These are phyloP conservation scores for Eilema depressum DNA, from an alignment of 2,888 invertebrate species.

Conservation along the genomic window DNA sequence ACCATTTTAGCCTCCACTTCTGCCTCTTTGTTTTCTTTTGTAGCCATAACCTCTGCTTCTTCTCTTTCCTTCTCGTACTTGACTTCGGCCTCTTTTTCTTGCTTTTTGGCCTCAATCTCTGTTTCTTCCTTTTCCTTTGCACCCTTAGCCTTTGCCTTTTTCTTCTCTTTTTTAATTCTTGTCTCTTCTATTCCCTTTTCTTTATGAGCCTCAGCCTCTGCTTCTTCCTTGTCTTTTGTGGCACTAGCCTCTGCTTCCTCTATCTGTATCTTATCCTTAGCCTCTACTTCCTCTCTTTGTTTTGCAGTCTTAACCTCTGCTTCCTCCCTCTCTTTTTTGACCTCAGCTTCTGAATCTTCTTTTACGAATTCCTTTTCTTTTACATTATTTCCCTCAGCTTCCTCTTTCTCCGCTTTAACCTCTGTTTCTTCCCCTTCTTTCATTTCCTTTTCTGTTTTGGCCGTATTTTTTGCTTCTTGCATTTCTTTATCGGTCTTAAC, in stretches of 20 bases:
- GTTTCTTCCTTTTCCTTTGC: slow-evolving; percentile 10
- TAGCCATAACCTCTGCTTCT: slow-evolving; percentile 16
- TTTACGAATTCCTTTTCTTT: slow-evolving; percentile 1
- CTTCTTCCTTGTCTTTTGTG: slow-evolving; percentile 3
- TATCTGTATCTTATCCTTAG: neutral
- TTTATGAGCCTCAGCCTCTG: slow-evolving; percentile 9
- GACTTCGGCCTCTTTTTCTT: slow-evolving; percentile 24
- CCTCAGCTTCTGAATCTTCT: slow-evolving; percentile 15
- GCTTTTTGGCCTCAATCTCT: slow-evolving; percentile 16
- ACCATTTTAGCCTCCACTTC: neutral
- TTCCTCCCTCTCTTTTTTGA: slow-evolving; percentile 10
- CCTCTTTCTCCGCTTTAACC: neutral
- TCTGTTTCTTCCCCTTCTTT: slow-evolving; percentile 11
- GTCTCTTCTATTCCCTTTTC: slow-evolving; percentile 12
- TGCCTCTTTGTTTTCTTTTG: slow-evolving; percentile 13
- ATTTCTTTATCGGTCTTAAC: slow-evolving; percentile 5
- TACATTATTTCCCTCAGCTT: neutral
- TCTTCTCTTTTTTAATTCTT: slow-evolving; percentile 22
- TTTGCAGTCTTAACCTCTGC: neutral
- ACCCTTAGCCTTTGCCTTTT: neutral
- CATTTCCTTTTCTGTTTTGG: neutral
- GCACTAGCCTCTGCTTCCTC: slow-evolving; percentile 17
- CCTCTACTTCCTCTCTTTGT: neutral
- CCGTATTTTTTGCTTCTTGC: neutral
- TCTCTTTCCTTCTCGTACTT: slow-evolving; percentile 21